Base-by-base conservation (phyloP, 2,888 invertebrate species). In the Hoplodrina blanda region DNA sequence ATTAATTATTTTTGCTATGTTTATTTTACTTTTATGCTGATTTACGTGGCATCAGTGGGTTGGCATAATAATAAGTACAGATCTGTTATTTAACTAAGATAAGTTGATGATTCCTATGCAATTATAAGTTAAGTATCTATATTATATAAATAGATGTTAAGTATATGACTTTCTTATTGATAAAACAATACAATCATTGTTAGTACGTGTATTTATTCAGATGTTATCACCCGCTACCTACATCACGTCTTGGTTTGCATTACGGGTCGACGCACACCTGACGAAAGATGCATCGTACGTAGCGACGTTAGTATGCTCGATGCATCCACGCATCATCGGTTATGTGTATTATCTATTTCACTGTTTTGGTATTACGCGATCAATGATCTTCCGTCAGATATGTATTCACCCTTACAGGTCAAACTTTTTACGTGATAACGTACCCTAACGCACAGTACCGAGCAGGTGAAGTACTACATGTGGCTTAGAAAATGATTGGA, bases 21-120 rank as follows among this genome's bases (percentile, higher is more conserved):
- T 78, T 64, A 73, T 59, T 83, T 73, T 85, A 71, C 54, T 63
- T 54, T 59, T 56, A 60, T 59, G 69, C 33, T 62, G 55, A 65
- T 73, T 81, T 71, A 61, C 19, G 53, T 66, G 74, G 46, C 81
- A 66, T 62, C 50, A 68, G 57, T 78, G 62, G 72, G 63, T 77
- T 72, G 59, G 84, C 84, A 83, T 85, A 81, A 82, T 84, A 76
- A 62, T 69, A 75, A 83, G 73, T 79, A 76, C 69, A 82, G 87
- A 88, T 88, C 83, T 88, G 86, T 81, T 86, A 71, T 76, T 11
- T 78, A 73, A 76, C 44, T 76, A 76, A 73, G 76, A 76, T 79
- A 78, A 78, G 67, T 60, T 75, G 75, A 83, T 80, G 86, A 88
- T 89, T 89, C 88, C 88, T 88, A 86, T 81, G 70, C 69, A 81